Evolutionary conservation across 2,113 vertebrate genomes (phyloP), one percentile per base, ranked within the genome.

Genomic region (Larimichthys crocea): DNA sequence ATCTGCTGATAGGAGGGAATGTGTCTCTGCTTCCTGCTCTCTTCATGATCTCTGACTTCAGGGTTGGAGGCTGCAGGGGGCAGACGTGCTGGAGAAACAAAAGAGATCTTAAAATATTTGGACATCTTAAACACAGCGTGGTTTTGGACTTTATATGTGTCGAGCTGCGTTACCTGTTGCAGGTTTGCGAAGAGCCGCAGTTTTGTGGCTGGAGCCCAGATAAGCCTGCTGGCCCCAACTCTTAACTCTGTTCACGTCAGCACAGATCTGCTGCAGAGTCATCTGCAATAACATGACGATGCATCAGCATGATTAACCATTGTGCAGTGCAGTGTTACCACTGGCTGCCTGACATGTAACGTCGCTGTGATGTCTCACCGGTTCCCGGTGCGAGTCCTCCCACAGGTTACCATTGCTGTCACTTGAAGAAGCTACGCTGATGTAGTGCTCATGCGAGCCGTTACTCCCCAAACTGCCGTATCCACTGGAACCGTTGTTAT

Each of bases 1-100:
- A 98, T 97, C 78, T 98, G 97, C 89, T 98, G 98, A 85, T 97
- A 98, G 12, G 96, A 97, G 15, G 96, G 96, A 92, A 96, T 82
- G 68, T 24, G 93, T 0, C 91, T 73, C 76, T 91, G 92, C 74
- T 90, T 95, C 82, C 94, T 93, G 72, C 91, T 83, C 16, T 91
- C 92, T 29, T 94, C 91, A 42, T 74, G 86, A 62, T 89, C 92
- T 82, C 88, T 75, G 44, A 90, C 55, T 35, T 88, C 85, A 10
- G 80, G 72, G 11, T 89, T 94, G 80, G 89, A 89, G 53, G 84
- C 31, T 0, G 78, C 3, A 0, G 78, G 88, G 48, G 60, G 80
- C n/a, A 78, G 69, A 48, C 57, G 72, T 24, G 74, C 93, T 91
- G 73, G 5, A 20, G 9, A 46, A 63, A 46, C 61, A 59, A 3